Evolutionary conservation across 2,888 invertebrate species (phyloP).

Genomic region (Hemicrepidius hirtus): DNA sequence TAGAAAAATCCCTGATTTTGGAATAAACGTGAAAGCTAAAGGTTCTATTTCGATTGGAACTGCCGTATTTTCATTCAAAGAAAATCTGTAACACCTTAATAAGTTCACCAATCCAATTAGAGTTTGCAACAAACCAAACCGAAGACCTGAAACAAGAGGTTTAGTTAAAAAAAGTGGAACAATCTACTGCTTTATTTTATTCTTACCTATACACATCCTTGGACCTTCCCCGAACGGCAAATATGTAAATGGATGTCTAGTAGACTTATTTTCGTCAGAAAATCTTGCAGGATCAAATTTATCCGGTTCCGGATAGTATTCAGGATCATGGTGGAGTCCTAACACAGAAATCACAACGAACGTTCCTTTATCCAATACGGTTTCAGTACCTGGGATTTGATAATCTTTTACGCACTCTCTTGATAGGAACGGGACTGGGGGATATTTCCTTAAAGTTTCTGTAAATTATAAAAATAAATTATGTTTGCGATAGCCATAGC

Average conservation of each 20-base stretch:
- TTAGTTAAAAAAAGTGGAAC: too few relatives aligned
- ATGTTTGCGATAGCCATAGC: too few relatives aligned
- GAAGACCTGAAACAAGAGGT: conserved; percentile 43
- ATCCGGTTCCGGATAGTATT: conserved; percentile 40
- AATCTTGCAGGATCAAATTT: conserved; percentile 42
- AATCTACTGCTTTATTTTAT: not conserved
- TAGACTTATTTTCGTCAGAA: not conserved
- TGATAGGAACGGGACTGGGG: conserved; percentile 60
- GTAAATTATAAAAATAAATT: conserved; percentile 26
- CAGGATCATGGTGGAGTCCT: conserved; percentile 57
- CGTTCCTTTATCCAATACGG: conserved; percentile 58
- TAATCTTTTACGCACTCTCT: conserved; percentile 60
- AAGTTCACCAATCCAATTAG: conserved; percentile 59
- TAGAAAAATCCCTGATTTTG: not conserved
- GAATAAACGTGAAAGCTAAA: not conserved
- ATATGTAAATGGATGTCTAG: conserved; percentile 23
- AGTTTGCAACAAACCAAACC: conserved; percentile 45
- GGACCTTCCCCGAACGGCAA: not conserved
- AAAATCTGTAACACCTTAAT: conserved; percentile 57
- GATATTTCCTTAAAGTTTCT: conserved; percentile 64
- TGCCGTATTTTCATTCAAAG: conserved; percentile 56
- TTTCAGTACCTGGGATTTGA: conserved; percentile 58
- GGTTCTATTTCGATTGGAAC: conserved; percentile 13
- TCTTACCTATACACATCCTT: conserved; percentile 21
- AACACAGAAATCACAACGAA: conserved; percentile 59